Conservation (phyloP, 2,113 vertebrate species). For the Donacobius atricapilla region DNA sequence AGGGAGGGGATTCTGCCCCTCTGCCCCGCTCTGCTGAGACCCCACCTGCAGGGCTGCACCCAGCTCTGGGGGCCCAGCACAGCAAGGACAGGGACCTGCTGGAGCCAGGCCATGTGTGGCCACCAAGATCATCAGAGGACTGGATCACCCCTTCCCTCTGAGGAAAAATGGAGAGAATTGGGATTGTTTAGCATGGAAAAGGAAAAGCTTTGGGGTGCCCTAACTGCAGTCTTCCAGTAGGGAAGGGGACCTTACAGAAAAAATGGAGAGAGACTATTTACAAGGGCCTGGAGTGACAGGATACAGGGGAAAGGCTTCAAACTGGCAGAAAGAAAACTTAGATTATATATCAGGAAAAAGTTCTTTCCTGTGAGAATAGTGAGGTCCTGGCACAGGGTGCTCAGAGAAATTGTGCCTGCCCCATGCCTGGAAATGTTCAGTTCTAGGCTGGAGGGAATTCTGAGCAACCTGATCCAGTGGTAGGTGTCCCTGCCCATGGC, state of each 20-base stretch:
- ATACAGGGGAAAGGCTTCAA: not conserved
- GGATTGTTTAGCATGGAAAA: not conserved
- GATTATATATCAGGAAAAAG: not conserved
- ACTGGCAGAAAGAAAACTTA: not conserved
- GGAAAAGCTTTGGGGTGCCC: not conserved
- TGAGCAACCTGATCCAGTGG: not conserved
- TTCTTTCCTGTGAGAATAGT: not conserved
- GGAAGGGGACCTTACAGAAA: not conserved
- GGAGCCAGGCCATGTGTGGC: not conserved
- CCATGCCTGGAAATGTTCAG: not conserved
- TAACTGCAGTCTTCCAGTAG: not conserved
- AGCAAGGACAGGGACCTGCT: not conserved
- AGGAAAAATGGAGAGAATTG: not conserved
- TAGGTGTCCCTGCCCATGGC: not conserved
- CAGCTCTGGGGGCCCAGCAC: not conserved
- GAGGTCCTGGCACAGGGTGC: not conserved
- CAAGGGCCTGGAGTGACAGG: not conserved
- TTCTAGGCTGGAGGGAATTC: not conserved
- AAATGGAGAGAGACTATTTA: not conserved
- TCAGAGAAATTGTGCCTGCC: too few relatives aligned
- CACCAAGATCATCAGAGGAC: not conserved
- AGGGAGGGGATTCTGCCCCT: too few relatives aligned
- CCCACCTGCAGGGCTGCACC: not conserved
- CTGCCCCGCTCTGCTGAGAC: not conserved
- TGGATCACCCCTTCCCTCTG: accelerated